Percentiles rank a stretch among this genome's conserved stretches.
Evolutionary conservation across 2,113 vertebrate genomes (phyloP).

Genomic region (Xenotilapia caudafasciata): DNA sequence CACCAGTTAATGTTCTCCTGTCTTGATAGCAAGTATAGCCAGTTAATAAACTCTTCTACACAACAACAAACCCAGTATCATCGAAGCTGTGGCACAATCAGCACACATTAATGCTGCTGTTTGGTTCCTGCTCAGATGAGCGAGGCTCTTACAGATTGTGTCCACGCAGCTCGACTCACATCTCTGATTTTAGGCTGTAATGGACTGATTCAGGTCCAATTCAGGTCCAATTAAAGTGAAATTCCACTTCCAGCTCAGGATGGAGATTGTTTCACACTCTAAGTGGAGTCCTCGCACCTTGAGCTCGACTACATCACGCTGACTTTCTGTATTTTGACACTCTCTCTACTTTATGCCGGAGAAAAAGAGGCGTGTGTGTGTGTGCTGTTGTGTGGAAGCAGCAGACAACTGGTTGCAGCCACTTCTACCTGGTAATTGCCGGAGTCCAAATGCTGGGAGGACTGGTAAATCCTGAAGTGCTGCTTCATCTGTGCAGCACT

Average conservation of each 20-base stretch:
- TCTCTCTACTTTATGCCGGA: fast-evolving
- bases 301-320: background rate
- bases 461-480: background rate
- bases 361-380: fast-evolving
- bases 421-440: background rate
- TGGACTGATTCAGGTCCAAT: background rate
- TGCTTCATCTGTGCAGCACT: background rate
- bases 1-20: background rate
- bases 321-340: background rate
- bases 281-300: background rate
- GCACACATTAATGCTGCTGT: background rate
- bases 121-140: background rate
- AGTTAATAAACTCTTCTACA: background rate
- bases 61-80: background rate
- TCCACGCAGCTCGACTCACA: background rate
- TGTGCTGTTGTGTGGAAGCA: background rate
- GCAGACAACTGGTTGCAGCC: background rate
- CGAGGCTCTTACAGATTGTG: background rate
- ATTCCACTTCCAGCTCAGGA: background rate
- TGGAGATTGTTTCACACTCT: background rate
- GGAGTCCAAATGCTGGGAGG: background rate
- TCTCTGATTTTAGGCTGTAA: background rate
- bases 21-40: background rate
- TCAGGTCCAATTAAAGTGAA: background rate
- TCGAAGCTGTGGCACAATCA: background rate